These are phyloP conservation scores for Acanthurus tractus DNA, from an alignment of 2,797 vertebrate genomes.

Conservation along the genomic window DNA sequence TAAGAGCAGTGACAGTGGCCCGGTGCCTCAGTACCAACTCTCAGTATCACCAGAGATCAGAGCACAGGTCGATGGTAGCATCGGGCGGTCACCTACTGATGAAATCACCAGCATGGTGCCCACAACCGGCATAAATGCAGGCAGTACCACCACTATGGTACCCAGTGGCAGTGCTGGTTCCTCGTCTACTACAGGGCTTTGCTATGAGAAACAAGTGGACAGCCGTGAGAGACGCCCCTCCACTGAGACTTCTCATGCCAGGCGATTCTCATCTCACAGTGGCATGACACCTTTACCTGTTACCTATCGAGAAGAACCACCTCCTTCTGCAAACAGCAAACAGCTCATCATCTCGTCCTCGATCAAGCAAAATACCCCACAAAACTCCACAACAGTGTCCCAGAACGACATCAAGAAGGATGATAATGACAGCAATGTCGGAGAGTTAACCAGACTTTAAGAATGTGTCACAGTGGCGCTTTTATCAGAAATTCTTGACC, in stretches of 20 bases:
- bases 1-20: conserved; percentile 91
- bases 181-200: conserved; percentile 53
- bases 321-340: conserved; percentile 53
- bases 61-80: conserved; percentile 98
- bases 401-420: conserved; percentile 62
- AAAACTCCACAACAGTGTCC: conserved; percentile 39
- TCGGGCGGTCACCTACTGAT: conserved; percentile 95
- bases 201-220: conserved; percentile 56
- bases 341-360: conserved; percentile 53
- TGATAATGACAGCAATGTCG: conserved; percentile 69
- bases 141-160: conserved; percentile 82
- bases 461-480: conserved; percentile 75
- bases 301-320: conserved; percentile 59
- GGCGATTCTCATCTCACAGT: conserved; percentile 68
- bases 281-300: conserved; percentile 70
- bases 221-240: conserved; percentile 54
- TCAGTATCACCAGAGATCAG: conserved; percentile 97
- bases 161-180: conserved; percentile 85
- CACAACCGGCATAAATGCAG: conserved; percentile 47
- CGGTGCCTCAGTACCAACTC: conserved; percentile 94
- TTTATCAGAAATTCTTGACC: conserved; percentile 74
- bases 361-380: conserved; percentile 34
- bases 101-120: conserved; percentile 95
- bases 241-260: conserved; percentile 54
- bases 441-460: conserved; percentile 91